phyloP scores from a whole-genome alignment of 2,113 vertebrate genomes.

The Oreamnos americanus region DNA sequence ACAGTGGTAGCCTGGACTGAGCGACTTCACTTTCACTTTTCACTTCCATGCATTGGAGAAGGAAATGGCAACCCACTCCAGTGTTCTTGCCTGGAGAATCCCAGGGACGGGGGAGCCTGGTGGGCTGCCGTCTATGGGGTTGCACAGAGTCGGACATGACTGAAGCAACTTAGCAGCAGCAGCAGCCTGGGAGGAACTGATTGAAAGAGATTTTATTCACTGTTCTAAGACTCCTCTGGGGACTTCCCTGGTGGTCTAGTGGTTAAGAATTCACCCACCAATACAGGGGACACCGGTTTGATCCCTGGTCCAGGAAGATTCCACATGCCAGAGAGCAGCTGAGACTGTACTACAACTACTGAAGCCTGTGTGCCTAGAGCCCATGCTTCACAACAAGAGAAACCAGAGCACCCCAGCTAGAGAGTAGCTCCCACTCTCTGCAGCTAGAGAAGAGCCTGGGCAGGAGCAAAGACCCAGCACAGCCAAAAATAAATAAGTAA shows the following conservation, averaged over 20 bases:
- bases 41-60: too few relatives aligned
- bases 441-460: neutral
- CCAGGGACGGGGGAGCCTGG: too few relatives aligned
- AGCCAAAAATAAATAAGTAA: neutral
- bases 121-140: too few relatives aligned
- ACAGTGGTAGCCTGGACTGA: neutral
- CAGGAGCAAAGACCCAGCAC: neutral
- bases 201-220: neutral
- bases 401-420: neutral
- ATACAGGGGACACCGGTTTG: neutral
- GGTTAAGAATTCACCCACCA: neutral
- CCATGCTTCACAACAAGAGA: neutral
- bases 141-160: accelerated
- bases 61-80: too few relatives aligned
- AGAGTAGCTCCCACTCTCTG: neutral
- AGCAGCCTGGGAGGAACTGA: neutral
- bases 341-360: neutral
- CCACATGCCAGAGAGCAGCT: neutral
- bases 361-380: neutral
- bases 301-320: neutral
- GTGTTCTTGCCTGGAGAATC: too few relatives aligned
- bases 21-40: too few relatives aligned
- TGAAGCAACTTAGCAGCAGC: neutral
- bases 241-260: neutral
- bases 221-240: neutral